A percentile compares a stretch with the other conserved stretches of the same genome.
phyloP scores from a whole-genome alignment of 2,113 vertebrate species.

The Phalacrocorax carbo region DNA sequence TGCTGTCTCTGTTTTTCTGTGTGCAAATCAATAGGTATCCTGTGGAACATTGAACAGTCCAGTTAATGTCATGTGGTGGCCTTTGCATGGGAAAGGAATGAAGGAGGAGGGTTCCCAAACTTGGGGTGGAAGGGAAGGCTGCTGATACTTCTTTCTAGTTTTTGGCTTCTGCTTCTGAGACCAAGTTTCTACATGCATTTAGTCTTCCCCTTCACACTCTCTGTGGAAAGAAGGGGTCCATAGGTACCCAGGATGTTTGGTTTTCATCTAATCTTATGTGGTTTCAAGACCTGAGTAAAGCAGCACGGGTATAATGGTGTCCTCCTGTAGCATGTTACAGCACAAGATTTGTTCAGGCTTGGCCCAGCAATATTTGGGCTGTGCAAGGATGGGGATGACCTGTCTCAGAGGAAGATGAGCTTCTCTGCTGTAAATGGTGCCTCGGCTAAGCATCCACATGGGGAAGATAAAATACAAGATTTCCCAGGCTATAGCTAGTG shows the following conservation, averaged over 20 bases:
- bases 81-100: neutral
- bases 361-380: neutral
- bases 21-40: neutral
- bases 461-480: neutral
- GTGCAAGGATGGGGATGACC: neutral
- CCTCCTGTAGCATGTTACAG: neutral
- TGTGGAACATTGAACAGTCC: neutral
- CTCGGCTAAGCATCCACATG: neutral
- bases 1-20: neutral
- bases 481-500: neutral
- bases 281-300: neutral
- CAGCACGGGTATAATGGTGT: neutral
- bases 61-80: neutral
- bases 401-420: neutral
- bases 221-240: neutral
- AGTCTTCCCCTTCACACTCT: rapidly evolving
- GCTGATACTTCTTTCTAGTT: neutral
- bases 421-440: neutral
- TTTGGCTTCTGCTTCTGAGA: neutral
- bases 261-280: neutral
- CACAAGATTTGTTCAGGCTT: neutral
- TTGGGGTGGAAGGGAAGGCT: neutral
- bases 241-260: neutral
- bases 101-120: neutral
- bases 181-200: neutral